phyloP scores from a whole-genome alignment of 2,113 vertebrate species.

The Cyanistes caeruleus region DNA sequence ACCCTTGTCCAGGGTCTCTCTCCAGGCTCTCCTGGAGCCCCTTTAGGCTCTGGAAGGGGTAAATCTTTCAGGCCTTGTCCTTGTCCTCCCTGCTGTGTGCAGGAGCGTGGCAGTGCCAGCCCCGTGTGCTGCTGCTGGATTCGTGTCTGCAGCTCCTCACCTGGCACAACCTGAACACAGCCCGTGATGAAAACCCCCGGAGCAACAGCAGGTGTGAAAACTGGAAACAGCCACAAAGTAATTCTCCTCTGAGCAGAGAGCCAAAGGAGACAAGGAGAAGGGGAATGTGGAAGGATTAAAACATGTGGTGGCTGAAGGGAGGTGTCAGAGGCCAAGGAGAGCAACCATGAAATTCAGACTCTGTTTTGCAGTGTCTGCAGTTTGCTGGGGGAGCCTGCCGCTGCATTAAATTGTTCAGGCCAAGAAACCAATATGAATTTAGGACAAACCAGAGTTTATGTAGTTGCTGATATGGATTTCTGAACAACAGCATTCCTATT shows the following conservation, averaged over 20 bases:
- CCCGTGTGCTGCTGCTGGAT: accelerated
- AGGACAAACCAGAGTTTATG: neutral
- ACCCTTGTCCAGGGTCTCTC: neutral
- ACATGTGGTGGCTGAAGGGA: neutral
- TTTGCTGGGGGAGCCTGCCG: neutral
- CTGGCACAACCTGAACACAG: no score
- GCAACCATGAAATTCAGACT: neutral
- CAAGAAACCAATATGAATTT: neutral
- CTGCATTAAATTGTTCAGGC: neutral
- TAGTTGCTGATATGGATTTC: neutral
- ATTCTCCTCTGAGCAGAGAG: neutral
- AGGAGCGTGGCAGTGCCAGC: neutral
- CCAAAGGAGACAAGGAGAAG: neutral
- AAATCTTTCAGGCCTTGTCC: no score
- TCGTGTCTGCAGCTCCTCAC: neutral
- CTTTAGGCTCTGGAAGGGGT: neutral
- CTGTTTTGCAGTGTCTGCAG: neutral
- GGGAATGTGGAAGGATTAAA: neutral
- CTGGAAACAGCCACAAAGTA: neutral
- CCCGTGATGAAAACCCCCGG: accelerated
- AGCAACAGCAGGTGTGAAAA: neutral
- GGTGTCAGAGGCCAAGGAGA: neutral
- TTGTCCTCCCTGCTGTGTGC: neutral
- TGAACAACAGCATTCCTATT: neutral
- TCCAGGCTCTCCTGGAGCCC: neutral